Conservation (phyloP, 2,113 vertebrate species). For the Python bivittatus region DNA sequence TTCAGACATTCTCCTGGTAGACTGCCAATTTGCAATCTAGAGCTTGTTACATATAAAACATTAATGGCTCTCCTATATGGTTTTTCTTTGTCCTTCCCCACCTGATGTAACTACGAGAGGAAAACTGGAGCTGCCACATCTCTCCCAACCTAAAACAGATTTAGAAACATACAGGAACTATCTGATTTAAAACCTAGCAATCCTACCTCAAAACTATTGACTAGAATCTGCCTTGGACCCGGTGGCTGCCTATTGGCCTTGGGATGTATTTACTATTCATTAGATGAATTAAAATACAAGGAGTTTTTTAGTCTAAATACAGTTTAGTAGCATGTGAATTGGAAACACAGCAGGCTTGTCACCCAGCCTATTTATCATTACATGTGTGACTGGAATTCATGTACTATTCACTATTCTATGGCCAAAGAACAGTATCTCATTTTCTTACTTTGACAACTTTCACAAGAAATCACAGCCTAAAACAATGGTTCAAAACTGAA, state of each 20-base stretch:
- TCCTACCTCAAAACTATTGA: not conserved
- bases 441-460: slow-evolving; percentile 25
- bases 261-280: not conserved
- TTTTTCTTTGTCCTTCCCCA: no score
- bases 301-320: not conserved
- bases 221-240: not conserved
- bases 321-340: not conserved
- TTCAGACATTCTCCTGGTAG: no score
- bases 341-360: not conserved
- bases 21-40: not conserved
- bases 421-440: slow-evolving; percentile 23
- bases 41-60: not conserved
- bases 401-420: no score
- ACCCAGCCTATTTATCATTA: no score
- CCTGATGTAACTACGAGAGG: no score
- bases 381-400: slow-evolving; percentile 1
- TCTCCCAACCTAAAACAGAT: no score
- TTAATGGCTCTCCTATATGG: not conserved
- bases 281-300: not conserved
- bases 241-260: not conserved
- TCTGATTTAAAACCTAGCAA: not conserved
- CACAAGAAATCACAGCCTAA: slow-evolving; percentile 41
- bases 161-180: no score
- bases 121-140: no score
- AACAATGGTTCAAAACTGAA: slow-evolving; percentile 46